A percentile compares a stretch with the other conserved stretches of the same genome.
Evolutionary conservation across 2,797 vertebrate species (phyloP).

Genomic region (Varecia variegata): DNA sequence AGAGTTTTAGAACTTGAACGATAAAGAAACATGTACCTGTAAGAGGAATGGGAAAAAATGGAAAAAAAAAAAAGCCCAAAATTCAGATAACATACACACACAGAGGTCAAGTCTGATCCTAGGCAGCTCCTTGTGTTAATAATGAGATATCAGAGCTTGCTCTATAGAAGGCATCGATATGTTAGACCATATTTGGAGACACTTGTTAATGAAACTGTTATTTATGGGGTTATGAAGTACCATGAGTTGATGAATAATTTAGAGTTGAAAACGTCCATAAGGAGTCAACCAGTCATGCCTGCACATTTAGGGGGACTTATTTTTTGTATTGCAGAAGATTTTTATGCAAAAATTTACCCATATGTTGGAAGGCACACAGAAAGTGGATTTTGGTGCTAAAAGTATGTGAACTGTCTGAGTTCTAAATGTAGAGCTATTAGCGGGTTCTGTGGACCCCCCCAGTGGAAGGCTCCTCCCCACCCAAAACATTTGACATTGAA

Average conservation of each 20-base stretch:
- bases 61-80: conserved; percentile 57
- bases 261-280: background rate
- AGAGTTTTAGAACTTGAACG: conserved; percentile 65
- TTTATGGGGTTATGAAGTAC: background rate
- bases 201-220: background rate
- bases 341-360: background rate
- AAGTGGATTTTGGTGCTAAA: background rate
- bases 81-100: background rate
- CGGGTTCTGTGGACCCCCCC: background rate
- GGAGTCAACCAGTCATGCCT: background rate
- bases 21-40: conserved; percentile 69
- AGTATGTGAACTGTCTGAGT: background rate
- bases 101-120: conserved; percentile 11
- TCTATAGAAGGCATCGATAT: background rate
- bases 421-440: background rate
- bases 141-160: background rate
- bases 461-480: background rate
- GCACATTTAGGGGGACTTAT: background rate
- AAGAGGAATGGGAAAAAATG: conserved; percentile 68
- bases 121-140: conserved; percentile 53
- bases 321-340: background rate
- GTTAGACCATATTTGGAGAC: background rate
- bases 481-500: background rate
- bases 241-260: background rate
- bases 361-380: background rate